Evolutionary conservation across 23 tunicate species (phyloP).

Genomic region (Oikopleura dioica): DNA sequence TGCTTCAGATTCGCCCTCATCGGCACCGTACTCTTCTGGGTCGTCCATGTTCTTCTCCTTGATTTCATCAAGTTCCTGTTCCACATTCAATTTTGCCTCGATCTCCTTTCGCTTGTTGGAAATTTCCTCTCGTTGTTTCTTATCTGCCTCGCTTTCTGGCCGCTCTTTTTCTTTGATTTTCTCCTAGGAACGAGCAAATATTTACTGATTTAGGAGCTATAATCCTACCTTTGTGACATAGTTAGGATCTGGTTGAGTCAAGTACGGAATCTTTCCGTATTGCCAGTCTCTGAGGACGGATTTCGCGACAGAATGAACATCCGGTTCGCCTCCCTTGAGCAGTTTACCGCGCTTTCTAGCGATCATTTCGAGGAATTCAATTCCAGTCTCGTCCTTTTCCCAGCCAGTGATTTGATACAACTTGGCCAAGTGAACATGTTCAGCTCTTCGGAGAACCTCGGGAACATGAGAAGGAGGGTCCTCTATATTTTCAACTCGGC

Average conservation of each 20-base stretch:
- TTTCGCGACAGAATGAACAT: slow-evolving; percentile 43
- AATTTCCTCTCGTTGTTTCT: not conserved
- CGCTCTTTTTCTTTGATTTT: no score
- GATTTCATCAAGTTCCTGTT: not conserved
- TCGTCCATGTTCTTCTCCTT: not conserved
- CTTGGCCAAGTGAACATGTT: slow-evolving; percentile 39
- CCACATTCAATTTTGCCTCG: not conserved
- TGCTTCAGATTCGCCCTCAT: not conserved
- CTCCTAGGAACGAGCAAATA: no score
- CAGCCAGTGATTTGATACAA: slow-evolving; percentile 44
- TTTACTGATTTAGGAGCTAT: slow-evolving; percentile 13
- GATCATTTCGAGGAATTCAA: slow-evolving; percentile 57
- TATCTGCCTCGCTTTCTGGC: not conserved
- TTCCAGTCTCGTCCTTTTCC: slow-evolving; percentile 36
- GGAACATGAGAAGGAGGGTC: slow-evolving; percentile 60
- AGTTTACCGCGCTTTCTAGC: slow-evolving; percentile 58
- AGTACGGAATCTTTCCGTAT: slow-evolving; percentile 70
- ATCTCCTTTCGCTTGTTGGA: not conserved
- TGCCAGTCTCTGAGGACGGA: slow-evolving; percentile 82
- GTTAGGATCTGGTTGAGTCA: slow-evolving; percentile 23
- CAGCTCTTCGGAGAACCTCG: slow-evolving; percentile 42
- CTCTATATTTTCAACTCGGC: slow-evolving; percentile 51
- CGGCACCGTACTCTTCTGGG: not conserved
- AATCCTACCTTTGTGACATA: slow-evolving; percentile 12
- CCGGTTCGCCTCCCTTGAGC: slow-evolving; percentile 61